These are phyloP conservation scores for Xylota segnis DNA, from an alignment of 2,888 invertebrate genomes.

Conservation along the genomic window DNA sequence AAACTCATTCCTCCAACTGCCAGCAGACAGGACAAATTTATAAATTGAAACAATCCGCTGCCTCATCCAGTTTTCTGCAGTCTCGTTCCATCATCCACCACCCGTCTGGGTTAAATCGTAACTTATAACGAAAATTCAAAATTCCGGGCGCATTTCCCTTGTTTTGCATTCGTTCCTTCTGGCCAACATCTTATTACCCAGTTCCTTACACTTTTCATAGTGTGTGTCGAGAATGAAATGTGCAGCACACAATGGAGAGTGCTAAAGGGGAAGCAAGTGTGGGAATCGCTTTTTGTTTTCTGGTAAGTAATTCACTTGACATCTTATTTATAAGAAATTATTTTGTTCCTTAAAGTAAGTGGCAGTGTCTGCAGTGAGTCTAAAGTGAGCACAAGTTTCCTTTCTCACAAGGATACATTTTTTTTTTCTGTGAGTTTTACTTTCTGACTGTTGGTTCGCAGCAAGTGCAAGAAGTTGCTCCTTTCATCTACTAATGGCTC, in stretches of 20 bases:
- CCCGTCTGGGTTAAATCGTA: slow-evolving; percentile 12
- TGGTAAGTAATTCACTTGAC: slow-evolving; percentile 55
- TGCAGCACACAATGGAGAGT: slow-evolving; percentile 11
- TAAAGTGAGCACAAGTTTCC: slow-evolving; percentile 26
- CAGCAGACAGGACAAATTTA: slow-evolving; percentile 31
- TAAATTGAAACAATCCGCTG: slow-evolving; percentile 50
- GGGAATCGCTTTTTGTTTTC: slow-evolving; percentile 16
- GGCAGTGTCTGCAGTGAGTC: slow-evolving; percentile 32
- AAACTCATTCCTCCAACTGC: slow-evolving; percentile 38
- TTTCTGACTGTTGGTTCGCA: neutral
- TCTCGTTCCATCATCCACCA: slow-evolving; percentile 30
- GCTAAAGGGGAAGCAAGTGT: slow-evolving; percentile 20
- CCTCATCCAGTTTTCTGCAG: slow-evolving; percentile 29
- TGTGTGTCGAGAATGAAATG: neutral
- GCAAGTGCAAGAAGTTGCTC: slow-evolving; percentile 12
- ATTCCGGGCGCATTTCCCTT: slow-evolving; percentile 37
- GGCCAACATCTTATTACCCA: slow-evolving; percentile 32
- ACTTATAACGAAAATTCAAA: slow-evolving; percentile 35
- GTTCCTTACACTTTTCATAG: neutral
- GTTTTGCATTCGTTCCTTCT: slow-evolving; percentile 42
- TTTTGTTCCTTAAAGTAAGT: slow-evolving; percentile 37
- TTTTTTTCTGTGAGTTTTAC: neutral
- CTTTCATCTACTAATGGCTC: slow-evolving; percentile 23
- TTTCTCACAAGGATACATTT: neutral
- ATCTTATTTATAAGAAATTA: slow-evolving; percentile 54